phyloP scores from a whole-genome alignment of 2,113 vertebrate genomes.

The Acrocephalus kingi region DNA sequence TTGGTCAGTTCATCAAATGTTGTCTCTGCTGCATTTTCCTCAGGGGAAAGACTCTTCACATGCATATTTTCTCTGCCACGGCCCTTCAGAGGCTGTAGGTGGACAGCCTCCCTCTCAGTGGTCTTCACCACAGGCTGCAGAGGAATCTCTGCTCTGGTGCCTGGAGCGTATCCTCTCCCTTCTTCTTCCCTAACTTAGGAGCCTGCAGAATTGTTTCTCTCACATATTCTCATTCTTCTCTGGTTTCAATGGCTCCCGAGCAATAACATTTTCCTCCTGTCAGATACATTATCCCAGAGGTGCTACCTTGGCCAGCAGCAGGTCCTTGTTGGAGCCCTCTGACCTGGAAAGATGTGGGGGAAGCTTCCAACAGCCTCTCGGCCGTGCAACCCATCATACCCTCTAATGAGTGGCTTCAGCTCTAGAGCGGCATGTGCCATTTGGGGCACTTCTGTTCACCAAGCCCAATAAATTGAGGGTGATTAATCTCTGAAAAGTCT shows the following conservation, averaged over 20 bases:
- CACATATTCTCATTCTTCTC: background rate
- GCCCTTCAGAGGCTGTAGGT: background rate
- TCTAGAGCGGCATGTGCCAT: background rate
- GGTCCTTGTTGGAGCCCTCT: background rate
- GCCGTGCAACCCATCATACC: background rate
- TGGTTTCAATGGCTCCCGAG: background rate
- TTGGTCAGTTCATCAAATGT: background rate
- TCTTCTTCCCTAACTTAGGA: background rate
- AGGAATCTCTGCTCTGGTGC: background rate
- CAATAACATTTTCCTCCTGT: background rate
- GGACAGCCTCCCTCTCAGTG: background rate
- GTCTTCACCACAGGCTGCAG: background rate
- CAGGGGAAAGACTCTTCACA: background rate
- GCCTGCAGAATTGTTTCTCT: background rate
- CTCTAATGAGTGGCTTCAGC: background rate
- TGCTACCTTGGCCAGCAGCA: fast-evolving
- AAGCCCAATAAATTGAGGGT: background rate
- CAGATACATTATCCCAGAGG: fast-evolving
- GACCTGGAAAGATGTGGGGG: background rate
- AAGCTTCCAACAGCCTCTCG: background rate
- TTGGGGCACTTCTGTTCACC: background rate
- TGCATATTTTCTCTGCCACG: background rate
- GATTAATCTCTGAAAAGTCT: background rate
- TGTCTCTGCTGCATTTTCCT: background rate
- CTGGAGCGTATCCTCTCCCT: background rate